Evolutionary conservation across 2,888 invertebrate species (phyloP), one percentile per base, ranked within the genome.

Genomic region (Pollenia labialis): DNA sequence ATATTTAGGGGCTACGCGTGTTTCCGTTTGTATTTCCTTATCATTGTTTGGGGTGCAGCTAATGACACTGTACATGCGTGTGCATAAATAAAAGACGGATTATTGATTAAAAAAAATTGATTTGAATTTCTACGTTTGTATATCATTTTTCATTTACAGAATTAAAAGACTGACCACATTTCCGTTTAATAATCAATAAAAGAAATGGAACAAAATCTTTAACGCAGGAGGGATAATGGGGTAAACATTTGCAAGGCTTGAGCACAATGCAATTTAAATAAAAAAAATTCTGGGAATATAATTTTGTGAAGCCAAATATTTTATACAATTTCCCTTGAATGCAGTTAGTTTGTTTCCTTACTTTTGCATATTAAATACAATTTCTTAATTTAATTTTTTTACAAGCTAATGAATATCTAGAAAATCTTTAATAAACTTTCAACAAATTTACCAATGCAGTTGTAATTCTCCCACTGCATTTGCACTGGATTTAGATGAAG

Each of bases 1-100:
- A n/a, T 52, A 32, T 66, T 52, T 54, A 40, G 10, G 54, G 71
- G 44, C 46, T 79, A 64, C 77, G 81, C 81, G 84, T 84, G 84
- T 81, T 87, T 87, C 87, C 87, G 81, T 40, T 87, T 56, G 60
- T 79, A 84, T 87, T 80, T 87, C 87, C 87, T 76, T 77, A 77
- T 68, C 72, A 52, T 66, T 66, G 23, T 77, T 42, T n/a, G 16
- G 16, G 46, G 40, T 64, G 72, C 58, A 54, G 14, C 18, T 80
- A 11, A 9, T 23, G 14, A 12, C 52, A 6, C 23, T 46, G 16
- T 58, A 42, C 44, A 18, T 82, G 66, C 50, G 4, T 14, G 2
- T 46, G 11, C 52, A 32, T 2, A 52, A 52, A 11, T 50, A 7
- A 64, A 23, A 50, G 32, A 3, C 16, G 11, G n/a, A 46, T 56